phyloP scores from a whole-genome alignment of 2,113 vertebrate genomes.

The Xerus inauris region DNA sequence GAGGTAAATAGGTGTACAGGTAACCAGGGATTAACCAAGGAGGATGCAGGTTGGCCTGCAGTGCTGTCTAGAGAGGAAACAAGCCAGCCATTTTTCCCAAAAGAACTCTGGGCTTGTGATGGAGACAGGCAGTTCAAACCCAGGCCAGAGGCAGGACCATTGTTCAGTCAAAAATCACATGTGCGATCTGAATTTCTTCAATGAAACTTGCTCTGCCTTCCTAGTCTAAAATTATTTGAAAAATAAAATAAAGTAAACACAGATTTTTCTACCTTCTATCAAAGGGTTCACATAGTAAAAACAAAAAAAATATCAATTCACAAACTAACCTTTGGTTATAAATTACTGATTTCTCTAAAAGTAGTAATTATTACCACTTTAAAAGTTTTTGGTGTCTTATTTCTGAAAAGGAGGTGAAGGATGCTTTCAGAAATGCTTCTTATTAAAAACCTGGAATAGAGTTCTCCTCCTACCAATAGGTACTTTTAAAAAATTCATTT shows the following conservation, averaged over 20 bases:
- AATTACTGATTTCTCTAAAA: neutral
- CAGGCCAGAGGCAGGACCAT: neutral
- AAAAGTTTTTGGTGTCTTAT: neutral
- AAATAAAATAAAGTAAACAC: neutral
- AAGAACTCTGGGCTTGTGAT: rapidly evolving
- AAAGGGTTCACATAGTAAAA: neutral
- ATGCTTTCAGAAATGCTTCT: neutral
- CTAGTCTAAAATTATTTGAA: neutral
- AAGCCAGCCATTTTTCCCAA: neutral
- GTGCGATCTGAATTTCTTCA: neutral
- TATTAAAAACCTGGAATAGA: neutral
- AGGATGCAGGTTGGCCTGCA: neutral
- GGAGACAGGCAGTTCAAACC: neutral
- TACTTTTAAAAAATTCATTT: neutral
- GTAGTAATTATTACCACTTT: neutral
- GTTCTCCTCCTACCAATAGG: neutral
- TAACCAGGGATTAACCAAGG: neutral
- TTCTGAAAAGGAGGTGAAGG: neutral
- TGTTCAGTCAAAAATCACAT: neutral
- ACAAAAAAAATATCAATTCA: neutral
- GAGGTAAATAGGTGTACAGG: neutral
- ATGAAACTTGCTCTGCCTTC: neutral
- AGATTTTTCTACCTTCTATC: neutral
- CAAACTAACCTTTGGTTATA: neutral
- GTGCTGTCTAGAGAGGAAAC: rapidly evolving